Evolutionary conservation across 2,113 vertebrate genomes (phyloP).

Genomic region (Ceyx melanurus): DNA sequence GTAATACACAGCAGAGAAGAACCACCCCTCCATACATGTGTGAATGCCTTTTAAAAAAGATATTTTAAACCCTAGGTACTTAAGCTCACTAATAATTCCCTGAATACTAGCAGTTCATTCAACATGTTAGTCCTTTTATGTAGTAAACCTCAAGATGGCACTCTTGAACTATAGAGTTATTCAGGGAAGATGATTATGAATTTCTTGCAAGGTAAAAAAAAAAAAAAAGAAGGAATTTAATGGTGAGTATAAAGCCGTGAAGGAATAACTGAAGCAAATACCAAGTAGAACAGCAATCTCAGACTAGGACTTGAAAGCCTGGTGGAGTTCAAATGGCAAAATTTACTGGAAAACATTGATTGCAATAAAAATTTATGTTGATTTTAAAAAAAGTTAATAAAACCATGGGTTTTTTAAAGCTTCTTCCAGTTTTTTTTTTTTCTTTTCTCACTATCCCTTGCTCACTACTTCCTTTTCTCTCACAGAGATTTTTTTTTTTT

Average conservation of each 20-base stretch:
- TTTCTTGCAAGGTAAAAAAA: not conserved
- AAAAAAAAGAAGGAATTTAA: not conserved
- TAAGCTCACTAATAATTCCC: not conserved
- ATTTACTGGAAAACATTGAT: not conserved
- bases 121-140: not conserved
- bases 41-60: not conserved
- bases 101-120: not conserved
- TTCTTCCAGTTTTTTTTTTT: not conserved
- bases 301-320: not conserved
- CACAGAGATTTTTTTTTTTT: not conserved
- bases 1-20: not conserved
- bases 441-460: not conserved
- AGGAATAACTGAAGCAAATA: constrained; percentile 24
- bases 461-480: not conserved
- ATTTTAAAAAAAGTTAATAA: not conserved
- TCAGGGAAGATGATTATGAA: not conserved
- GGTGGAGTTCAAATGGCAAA: not conserved
- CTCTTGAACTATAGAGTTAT: constrained; percentile 75
- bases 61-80: not conserved
- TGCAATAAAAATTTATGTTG: not conserved
- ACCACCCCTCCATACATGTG: not conserved
- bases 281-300: not conserved
- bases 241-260: not conserved
- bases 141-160: constrained; percentile 78
- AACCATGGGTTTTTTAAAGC: not conserved